Conservation (phyloP, 2,888 invertebrate species). For the Chrysotoxum bicinctum region DNA sequence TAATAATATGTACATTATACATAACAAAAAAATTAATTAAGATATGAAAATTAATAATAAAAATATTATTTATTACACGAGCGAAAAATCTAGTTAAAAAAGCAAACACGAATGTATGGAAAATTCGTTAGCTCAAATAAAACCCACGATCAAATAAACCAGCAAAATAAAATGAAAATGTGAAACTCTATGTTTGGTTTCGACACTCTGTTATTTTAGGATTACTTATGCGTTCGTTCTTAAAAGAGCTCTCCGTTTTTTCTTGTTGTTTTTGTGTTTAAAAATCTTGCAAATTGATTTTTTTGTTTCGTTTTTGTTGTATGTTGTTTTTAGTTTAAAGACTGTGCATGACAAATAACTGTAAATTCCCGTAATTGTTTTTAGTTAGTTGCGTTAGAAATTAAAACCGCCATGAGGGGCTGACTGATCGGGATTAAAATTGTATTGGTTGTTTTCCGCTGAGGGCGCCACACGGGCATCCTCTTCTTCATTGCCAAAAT, state of each 20-base stretch:
- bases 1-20: constrained; percentile 71
- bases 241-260: background rate
- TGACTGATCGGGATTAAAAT: constrained; percentile 87
- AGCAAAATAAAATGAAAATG: constrained; percentile 36
- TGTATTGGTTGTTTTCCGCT: constrained; percentile 87
- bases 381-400: constrained; percentile 83
- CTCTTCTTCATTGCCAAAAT: constrained; percentile 95
- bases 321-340: constrained; percentile 15
- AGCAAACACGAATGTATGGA: constrained; percentile 18
- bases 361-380: background rate
- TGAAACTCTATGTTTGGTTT: constrained; percentile 19
- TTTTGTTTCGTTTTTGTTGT: constrained; percentile 1
- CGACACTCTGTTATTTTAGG: constrained; percentile 16
- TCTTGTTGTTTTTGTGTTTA: constrained; percentile 41
- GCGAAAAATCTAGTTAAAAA: constrained; percentile 1
- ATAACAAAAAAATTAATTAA: constrained; percentile 52
- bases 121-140: constrained; percentile 19
- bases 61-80: constrained; percentile 22
- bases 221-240: constrained; percentile 27
- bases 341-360: constrained; percentile 52
- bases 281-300: constrained; percentile 33
- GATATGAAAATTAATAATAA: constrained; percentile 6
- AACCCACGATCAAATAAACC: constrained; percentile 2
- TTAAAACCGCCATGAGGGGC: constrained; percentile 91
- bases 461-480: constrained; percentile 90